phyloP scores from a whole-genome alignment of 2,888 invertebrate genomes.

The Oxycera nigricornis region DNA sequence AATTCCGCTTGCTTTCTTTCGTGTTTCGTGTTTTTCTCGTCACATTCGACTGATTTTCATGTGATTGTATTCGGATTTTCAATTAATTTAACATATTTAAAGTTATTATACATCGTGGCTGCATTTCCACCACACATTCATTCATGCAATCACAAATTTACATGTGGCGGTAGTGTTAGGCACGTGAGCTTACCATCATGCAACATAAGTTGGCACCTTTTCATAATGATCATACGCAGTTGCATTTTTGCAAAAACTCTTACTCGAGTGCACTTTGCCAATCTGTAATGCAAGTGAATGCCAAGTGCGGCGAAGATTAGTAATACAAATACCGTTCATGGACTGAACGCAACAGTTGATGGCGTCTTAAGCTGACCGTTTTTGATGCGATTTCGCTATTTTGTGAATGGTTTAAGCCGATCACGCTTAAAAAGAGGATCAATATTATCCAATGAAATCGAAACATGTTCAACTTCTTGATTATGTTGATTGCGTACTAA shows the following conservation, averaged over 20 bases:
- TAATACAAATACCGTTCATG: no score
- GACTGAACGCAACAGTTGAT: no score
- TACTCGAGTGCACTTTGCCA: constrained; percentile 1
- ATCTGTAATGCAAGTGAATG: no score
- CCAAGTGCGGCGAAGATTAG: no score
- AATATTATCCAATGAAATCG: no score
- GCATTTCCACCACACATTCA: background rate
- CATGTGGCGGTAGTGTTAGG: background rate
- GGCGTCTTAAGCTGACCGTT: no score
- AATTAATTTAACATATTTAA: background rate
- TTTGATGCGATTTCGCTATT: no score
- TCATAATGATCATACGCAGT: no score
- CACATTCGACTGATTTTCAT: background rate
- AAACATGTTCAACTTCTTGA: no score
- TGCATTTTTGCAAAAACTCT: background rate
- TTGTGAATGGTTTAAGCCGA: no score
- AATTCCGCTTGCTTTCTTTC: background rate
- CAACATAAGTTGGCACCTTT: background rate
- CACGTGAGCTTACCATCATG: background rate
- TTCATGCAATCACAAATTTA: background rate
- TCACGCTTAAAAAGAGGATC: no score
- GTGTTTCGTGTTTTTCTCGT: background rate
- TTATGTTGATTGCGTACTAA: no score
- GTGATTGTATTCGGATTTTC: background rate
- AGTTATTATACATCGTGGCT: background rate